Conservation (phyloP, 1,140 invertebrate genomes). For the Trinorchestia longiramus region DNA sequence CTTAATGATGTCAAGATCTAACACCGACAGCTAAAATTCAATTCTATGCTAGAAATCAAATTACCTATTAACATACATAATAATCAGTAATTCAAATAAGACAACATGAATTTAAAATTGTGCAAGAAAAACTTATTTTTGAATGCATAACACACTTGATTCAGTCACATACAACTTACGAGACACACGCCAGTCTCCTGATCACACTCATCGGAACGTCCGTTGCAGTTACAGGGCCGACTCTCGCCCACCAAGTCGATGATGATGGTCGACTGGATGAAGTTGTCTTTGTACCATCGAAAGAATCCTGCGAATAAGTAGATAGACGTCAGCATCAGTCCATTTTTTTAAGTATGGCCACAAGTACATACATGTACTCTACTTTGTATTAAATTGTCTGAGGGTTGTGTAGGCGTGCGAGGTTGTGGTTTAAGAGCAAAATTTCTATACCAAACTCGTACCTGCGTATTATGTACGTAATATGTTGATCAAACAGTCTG, state of each 20-base stretch:
- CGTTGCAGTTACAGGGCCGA: constrained; percentile 85
- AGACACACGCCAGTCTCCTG: constrained; percentile 86
- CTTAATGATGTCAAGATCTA: too few relatives aligned
- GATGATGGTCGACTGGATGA: constrained; percentile 75
- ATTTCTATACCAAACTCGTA: not conserved
- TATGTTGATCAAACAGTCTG: not conserved
- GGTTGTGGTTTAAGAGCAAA: not conserved
- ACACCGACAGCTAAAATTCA: too few relatives aligned
- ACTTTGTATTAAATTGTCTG: not conserved
- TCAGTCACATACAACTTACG: constrained; percentile 72
- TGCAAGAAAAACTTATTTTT: too few relatives aligned
- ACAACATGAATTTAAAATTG: too few relatives aligned
- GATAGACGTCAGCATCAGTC: not conserved
- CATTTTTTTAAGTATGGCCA: not conserved
- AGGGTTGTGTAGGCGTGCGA: too few relatives aligned
- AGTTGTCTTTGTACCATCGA: constrained; percentile 76
- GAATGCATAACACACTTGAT: too few relatives aligned
- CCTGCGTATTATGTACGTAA: not conserved
- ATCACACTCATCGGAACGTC: constrained; percentile 83
- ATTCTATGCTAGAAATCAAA: too few relatives aligned
- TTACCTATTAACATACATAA: too few relatives aligned
- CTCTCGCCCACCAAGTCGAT: constrained; percentile 84
- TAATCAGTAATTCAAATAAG: too few relatives aligned
- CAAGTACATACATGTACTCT: not conserved
- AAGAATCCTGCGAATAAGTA: constrained; percentile 79